These are phyloP conservation scores for Diplazon laetatorius DNA, from an alignment of 2,888 invertebrate species.

Conservation along the genomic window DNA sequence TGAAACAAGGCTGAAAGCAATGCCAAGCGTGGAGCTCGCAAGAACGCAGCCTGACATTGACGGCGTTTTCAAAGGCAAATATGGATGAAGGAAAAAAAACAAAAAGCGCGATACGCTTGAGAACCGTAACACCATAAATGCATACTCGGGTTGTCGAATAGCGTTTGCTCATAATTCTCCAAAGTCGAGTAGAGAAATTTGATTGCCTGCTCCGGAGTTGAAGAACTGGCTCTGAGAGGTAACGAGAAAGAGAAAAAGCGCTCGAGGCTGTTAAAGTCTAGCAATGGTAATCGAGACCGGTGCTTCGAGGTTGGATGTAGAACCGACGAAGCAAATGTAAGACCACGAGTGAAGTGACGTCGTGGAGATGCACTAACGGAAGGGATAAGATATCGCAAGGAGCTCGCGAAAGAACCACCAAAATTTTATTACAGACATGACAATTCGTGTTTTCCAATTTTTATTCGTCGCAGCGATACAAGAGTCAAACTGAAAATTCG, in stretches of 20 bases:
- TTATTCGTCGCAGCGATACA: no score
- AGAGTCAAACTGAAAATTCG: no score
- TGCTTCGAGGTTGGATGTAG: conserved; percentile 50
- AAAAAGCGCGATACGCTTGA: not conserved
- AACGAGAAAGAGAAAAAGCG: conserved; percentile 21
- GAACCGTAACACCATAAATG: conserved; percentile 9
- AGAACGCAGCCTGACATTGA: conserved; percentile 14
- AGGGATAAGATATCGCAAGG: not conserved
- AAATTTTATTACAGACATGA: not conserved
- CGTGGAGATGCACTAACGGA: not conserved
- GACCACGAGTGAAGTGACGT: conserved; percentile 5
- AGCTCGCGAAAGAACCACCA: not conserved
- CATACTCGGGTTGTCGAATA: conserved; percentile 14
- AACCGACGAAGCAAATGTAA: not conserved
- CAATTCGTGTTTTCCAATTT: conserved; percentile 3
- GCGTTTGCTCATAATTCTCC: conserved; percentile 34
- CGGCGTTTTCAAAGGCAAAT: conserved; percentile 35
- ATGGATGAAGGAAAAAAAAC: no score
- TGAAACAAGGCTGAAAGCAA: conserved; percentile 4
- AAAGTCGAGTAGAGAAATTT: conserved; percentile 43
- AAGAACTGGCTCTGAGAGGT: not conserved
- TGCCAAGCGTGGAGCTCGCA: not conserved
- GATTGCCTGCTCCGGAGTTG: conserved; percentile 44
- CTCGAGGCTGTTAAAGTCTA: conserved; percentile 29
- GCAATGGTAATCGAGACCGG: conserved; percentile 7